A percentile compares a stretch with the other conserved stretches of the same genome.
Evolutionary conservation across 2,888 invertebrate species (phyloP).

Genomic region (Lissocephala sabroskyi): DNA sequence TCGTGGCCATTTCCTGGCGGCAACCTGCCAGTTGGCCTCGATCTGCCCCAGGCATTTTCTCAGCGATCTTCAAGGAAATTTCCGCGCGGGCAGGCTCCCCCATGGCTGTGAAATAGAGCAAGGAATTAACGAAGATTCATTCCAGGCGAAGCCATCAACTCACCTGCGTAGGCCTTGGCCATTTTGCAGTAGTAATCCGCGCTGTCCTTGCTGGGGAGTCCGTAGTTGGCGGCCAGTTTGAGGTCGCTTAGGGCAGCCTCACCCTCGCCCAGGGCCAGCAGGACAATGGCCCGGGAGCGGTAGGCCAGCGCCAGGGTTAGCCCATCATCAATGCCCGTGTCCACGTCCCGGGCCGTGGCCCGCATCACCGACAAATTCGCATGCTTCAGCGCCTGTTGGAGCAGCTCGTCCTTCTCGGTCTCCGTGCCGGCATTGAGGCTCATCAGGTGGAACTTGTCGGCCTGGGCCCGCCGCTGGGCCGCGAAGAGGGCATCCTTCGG

Average conservation of each 20-base stretch:
- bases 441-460: conserved; percentile 75
- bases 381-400: conserved; percentile 76
- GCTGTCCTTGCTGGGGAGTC: conserved; percentile 77
- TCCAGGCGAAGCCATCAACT: conserved; percentile 26
- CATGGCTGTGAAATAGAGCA: conserved; percentile 73
- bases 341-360: conserved; percentile 77
- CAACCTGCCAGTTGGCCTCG: conserved; percentile 71
- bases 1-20: conserved; percentile 72
- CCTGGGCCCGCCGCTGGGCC: conserved; percentile 76
- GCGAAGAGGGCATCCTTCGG: conserved; percentile 79
- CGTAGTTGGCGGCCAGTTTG: conserved; percentile 77
- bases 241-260: conserved; percentile 79
- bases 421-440: conserved; percentile 69
- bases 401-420: conserved; percentile 35
- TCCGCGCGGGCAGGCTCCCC: conserved; percentile 77
- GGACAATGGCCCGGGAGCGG: conserved; percentile 79
- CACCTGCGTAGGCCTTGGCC: conserved; percentile 78
- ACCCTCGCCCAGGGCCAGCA: conserved; percentile 76
- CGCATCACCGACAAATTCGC: conserved; percentile 83
- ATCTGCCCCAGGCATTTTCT: conserved; percentile 75
- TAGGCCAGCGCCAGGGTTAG: conserved; percentile 78
- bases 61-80: conserved; percentile 78
- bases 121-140: neutral
- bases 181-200: conserved; percentile 81
- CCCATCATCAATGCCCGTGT: conserved; percentile 76